phyloP scores from a whole-genome alignment of 2,888 invertebrate species.

The Volucella inanis region DNA sequence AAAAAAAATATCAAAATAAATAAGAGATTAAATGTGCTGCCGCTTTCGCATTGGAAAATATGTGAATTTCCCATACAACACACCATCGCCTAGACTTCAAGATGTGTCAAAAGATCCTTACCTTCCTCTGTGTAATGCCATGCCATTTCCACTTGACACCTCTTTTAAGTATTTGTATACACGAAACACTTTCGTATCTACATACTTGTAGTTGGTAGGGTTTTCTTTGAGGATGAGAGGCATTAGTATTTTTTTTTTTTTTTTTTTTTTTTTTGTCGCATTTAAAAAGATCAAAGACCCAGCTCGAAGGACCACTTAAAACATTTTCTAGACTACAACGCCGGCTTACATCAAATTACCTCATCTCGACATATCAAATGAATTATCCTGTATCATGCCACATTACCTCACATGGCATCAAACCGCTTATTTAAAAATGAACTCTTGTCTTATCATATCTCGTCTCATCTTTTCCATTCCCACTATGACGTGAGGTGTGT shows the following conservation, averaged over 20 bases:
- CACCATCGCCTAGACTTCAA: background rate
- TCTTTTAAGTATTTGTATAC: slow-evolving; percentile 19
- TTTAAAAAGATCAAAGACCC: slow-evolving; percentile 44
- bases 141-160: slow-evolving; percentile 38
- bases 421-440: slow-evolving; percentile 35
- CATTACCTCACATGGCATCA: background rate
- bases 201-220: background rate
- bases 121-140: background rate
- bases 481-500: background rate
- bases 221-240: background rate
- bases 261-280: background rate
- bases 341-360: slow-evolving; percentile 21
- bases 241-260: too few species aligned
- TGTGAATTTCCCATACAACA: slow-evolving; percentile 14
- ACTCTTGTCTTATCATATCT: slow-evolving; percentile 21
- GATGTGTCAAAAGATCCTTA: slow-evolving; percentile 42
- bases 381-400: slow-evolving; percentile 38
- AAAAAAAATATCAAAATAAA: slow-evolving; percentile 6
- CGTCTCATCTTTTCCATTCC: slow-evolving; percentile 9
- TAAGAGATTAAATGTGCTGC: slow-evolving; percentile 19
- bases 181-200: background rate
- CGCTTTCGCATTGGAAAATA: slow-evolving; percentile 2
- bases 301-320: slow-evolving; percentile 46
- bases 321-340: background rate
- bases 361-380: slow-evolving; percentile 49